Evolutionary conservation across 2,888 invertebrate species (phyloP), one percentile per base, ranked within the genome.

Genomic region (Yponomeuta malinellus): DNA sequence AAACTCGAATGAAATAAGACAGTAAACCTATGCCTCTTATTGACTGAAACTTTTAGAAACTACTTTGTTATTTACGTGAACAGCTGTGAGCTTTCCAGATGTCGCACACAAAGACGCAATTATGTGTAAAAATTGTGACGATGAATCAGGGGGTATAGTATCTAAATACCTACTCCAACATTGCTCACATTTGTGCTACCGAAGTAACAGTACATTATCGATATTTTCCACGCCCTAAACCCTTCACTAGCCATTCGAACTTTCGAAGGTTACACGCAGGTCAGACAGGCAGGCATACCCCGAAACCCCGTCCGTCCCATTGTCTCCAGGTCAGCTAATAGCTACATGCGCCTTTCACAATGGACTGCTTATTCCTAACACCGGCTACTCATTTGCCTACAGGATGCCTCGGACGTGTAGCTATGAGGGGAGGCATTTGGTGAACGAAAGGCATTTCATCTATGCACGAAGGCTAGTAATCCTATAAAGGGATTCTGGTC

Each of bases 281-380:
- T 59, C 15, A 15, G 52, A 12, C 52, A 15, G 52, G 52, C 52
- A 15, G 52, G 52, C 15, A 15, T 59, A 59, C 52, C 52, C 52
- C 52, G 52, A 59, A 59, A 59, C 52, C 15, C 52, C 52, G 52
- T 59, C 52, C 12, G 4, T 59, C 52, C 52, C 52, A 59, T 59
- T 59, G 52, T 59, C 52, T 59, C 52, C 8, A 59, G 12, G 15
- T 5, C 15, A 15, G 15, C 52, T 59, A 59, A 15, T 59, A 43
- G 67, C 67, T 67, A 67, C 66, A 15, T 66, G 3, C 29, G 15
- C 10, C 10, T 37, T 43, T 43, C 37, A 67, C 67, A 67, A 67
- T 67, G 31, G 68, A 68, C 68, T 29, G 48, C n/a, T 48, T 29
- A 68, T 48, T 68, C 23, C 23, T 48, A 29, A 68, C 64, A 64